Evolutionary conservation across 2,888 invertebrate genomes (phyloP).

Genomic region (Hydroisotoma schaefferi): DNA sequence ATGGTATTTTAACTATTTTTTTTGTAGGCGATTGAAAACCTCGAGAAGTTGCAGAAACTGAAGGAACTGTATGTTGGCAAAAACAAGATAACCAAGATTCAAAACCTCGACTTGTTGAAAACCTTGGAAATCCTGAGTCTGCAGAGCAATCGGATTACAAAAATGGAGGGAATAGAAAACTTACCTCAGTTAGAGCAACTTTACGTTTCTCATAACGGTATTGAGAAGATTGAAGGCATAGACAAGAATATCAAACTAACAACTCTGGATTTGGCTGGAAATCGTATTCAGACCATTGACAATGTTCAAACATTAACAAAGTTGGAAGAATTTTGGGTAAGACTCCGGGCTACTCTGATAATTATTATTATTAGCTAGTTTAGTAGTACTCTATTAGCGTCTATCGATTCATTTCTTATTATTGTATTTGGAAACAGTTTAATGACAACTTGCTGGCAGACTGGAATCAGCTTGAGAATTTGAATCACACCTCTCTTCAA

Average conservation of each 20-base stretch:
- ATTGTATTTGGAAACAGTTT: constrained; percentile 68
- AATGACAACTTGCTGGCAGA: constrained; percentile 84
- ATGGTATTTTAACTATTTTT: constrained; percentile 6
- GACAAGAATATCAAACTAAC: constrained; percentile 66
- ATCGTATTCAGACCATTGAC: constrained; percentile 73
- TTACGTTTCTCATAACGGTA: constrained; percentile 91
- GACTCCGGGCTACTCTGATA: not conserved
- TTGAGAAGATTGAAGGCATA: constrained; percentile 73
- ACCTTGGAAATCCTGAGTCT: constrained; percentile 77
- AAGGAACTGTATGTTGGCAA: constrained; percentile 84
- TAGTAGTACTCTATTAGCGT: no score
- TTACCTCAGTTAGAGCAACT: constrained; percentile 75
- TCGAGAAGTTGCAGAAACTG: constrained; percentile 70
- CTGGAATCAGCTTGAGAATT: constrained; percentile 76
- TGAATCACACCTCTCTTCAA: constrained; percentile 58
- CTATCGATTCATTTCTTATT: no score
- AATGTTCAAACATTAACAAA: constrained; percentile 70
- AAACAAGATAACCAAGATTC: constrained; percentile 86
- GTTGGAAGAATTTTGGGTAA: constrained; percentile 95
- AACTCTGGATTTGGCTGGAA: constrained; percentile 86
- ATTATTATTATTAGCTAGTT: constrained; percentile 1
- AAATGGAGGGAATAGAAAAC: constrained; percentile 78
- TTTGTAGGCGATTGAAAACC: constrained; percentile 75
- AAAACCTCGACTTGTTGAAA: constrained; percentile 70
- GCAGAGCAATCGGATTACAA: constrained; percentile 82